phyloP scores from a whole-genome alignment of 64 coral and sea anemone genomes.

The Pocillopora verrucosa region DNA sequence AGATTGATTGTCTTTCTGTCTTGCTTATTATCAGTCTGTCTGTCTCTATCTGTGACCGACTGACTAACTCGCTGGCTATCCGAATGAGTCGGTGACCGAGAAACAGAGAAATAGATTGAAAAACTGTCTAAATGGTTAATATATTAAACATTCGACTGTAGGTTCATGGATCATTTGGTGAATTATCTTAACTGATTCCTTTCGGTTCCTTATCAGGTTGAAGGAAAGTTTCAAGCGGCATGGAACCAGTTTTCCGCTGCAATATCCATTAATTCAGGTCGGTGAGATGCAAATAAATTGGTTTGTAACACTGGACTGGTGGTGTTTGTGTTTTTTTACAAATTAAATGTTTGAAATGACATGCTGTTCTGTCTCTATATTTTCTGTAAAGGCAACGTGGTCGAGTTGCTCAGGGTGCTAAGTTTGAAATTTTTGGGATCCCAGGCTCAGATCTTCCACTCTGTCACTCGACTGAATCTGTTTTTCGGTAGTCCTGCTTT shows the following conservation, averaged over 20 bases:
- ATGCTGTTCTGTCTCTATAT: too few species aligned
- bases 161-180: neutral
- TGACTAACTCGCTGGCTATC: neutral
- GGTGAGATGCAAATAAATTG: neutral
- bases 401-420: too few species aligned
- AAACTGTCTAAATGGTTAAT: neutral
- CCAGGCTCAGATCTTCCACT: too few species aligned
- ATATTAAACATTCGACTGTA: too few species aligned
- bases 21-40: too few species aligned
- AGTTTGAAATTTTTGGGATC: too few species aligned
- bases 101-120: too few species aligned
- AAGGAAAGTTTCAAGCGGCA: conserved; percentile 82
- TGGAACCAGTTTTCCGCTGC: conserved; percentile 94
- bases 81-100: neutral
- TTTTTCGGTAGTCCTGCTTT: too few species aligned
- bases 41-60: neutral
- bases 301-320: neutral
- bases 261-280: conserved; percentile 82
- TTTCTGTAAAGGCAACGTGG: too few species aligned
- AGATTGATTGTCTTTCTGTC: too few species aligned
- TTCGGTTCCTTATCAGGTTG: conserved; percentile 61
- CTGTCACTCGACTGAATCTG: too few species aligned
- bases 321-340: neutral
- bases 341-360: too few species aligned
- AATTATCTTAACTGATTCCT: neutral